Conservation (phyloP, 2,888 invertebrate genomes). For the Meliscaeva auricollis region DNA sequence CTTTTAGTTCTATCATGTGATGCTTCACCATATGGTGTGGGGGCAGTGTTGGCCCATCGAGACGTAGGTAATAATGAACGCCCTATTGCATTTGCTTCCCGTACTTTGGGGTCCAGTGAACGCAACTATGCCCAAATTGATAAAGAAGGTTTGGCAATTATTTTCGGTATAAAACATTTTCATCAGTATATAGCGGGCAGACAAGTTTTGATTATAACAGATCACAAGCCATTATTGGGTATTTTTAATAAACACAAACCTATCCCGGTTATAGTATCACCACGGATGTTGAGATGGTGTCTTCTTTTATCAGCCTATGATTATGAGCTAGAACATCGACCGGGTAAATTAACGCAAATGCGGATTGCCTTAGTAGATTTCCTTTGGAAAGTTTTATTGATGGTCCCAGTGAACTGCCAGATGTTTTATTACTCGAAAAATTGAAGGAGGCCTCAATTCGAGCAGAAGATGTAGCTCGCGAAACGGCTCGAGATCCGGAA, state of each 20-base stretch:
- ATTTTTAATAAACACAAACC: conserved; percentile 40
- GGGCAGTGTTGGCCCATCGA: conserved; percentile 40
- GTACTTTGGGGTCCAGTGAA: conserved; percentile 22
- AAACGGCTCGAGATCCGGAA: neutral
- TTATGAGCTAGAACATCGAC: conserved; percentile 39
- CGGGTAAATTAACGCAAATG: conserved; percentile 14
- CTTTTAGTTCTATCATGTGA: conserved; percentile 38
- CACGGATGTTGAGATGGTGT: conserved; percentile 34
- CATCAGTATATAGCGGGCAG: conserved; percentile 38
- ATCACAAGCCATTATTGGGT: conserved; percentile 41
- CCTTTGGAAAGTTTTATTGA: neutral
- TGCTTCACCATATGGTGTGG: conserved; percentile 38
- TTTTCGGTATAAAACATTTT: conserved; percentile 24
- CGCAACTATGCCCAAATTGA: conserved; percentile 42
- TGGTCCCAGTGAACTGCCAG: neutral
- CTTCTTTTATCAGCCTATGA: conserved; percentile 34
- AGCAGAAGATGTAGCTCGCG: conserved; percentile 10
- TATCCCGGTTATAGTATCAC: conserved; percentile 39
- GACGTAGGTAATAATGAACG: conserved; percentile 35
- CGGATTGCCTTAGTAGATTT: conserved; percentile 8
- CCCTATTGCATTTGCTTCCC: conserved; percentile 39
- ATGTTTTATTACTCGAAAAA: conserved; percentile 26
- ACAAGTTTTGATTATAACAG: conserved; percentile 41
- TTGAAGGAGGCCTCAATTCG: conserved; percentile 4
- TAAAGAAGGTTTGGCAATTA: conserved; percentile 40